Evolutionary conservation across 92 coral and sea anemone species (phyloP), one percentile per base, ranked within the genome.

Genomic region (Pocillopora grandis): DNA sequence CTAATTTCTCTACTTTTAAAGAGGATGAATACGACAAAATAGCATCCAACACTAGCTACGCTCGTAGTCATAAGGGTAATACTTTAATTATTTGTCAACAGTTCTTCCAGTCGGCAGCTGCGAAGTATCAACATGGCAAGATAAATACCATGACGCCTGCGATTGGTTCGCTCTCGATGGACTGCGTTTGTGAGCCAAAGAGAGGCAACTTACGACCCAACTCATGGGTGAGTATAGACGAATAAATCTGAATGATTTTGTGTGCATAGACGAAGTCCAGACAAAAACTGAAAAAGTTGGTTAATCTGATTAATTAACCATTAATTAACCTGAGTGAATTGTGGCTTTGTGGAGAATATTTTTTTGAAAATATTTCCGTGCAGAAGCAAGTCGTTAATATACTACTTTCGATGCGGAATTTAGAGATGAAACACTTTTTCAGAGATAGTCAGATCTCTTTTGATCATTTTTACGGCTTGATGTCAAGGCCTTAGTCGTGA

Each of bases 221-320:
- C 78, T 96, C 99, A 48, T 96, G 98, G 98, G 99, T 96, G 77
- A 69, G 94, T 64, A 14, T 48, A 55, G 3, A 48, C 56, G n/a
- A 19, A 49, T 20, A 67, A 67, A 15, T 17, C 10, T 31, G 58
- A 27, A 33, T 56, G 52, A 42, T 42, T 42, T 42, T 42, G 52
- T 42, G 52, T 42, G 52, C 52, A 42, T 7, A 42, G 5, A 7
- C 52, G 52, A 42, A 42, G 31, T 27, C 8, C 52, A 3, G 8
- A 42, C 52, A 42, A 42, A 42, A 42, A 42, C 52, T 42, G 52
- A 42, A 42, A 42, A 7, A 42, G 52, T 7, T 42, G 52, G 52
- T 3, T 42, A 42, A 42, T 42, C 52, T 42, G 52, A 42, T 3
- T 42, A 7, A 42, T 42, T 42, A 42, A 42, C 8, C 52, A 3